Percentiles rank a stretch among this genome's conserved stretches.
phyloP scores from a whole-genome alignment of 2,888 invertebrate genomes.

The Gari tellinella region DNA sequence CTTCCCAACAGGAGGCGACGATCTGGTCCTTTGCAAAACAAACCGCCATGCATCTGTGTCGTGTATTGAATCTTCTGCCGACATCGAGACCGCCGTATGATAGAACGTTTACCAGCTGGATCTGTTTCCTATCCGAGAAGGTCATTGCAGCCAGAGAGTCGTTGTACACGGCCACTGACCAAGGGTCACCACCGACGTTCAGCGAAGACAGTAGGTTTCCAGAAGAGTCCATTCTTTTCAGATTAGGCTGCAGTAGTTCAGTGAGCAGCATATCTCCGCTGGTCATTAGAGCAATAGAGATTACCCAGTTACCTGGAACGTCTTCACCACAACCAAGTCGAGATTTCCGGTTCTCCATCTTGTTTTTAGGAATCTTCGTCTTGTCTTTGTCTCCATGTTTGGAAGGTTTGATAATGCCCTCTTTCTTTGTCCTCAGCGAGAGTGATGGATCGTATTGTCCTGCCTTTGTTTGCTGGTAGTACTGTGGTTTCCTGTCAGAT shows the following conservation, averaged over 20 bases:
- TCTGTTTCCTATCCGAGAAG: constrained; percentile 54
- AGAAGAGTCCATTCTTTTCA: constrained; percentile 35
- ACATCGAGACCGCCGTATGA: constrained; percentile 17
- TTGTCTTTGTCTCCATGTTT: not conserved
- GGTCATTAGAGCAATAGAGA: constrained; percentile 42
- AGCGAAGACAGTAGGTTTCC: constrained; percentile 37
- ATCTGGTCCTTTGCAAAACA: constrained; percentile 47
- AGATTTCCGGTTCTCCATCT: constrained; percentile 45
- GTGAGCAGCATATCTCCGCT: constrained; percentile 45
- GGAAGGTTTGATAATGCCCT: not conserved
- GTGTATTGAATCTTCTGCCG: constrained; percentile 40
- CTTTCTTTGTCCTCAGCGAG: not conserved
- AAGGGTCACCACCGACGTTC: constrained; percentile 47
- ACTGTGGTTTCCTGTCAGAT: not conserved
- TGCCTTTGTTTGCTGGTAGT: not conserved
- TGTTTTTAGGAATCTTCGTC: constrained; percentile 23
- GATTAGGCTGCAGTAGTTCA: constrained; percentile 34
- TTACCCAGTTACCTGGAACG: constrained; percentile 46
- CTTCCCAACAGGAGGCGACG: constrained; percentile 52
- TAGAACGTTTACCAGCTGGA: constrained; percentile 47
- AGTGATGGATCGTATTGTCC: not conserved
- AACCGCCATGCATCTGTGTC: constrained; percentile 49
- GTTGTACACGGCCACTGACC: constrained; percentile 52
- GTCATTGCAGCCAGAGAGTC: constrained; percentile 51
- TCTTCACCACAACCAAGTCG: constrained; percentile 26